phyloP scores from a whole-genome alignment of 2,888 invertebrate species.

The Drosophila macrospina region DNA sequence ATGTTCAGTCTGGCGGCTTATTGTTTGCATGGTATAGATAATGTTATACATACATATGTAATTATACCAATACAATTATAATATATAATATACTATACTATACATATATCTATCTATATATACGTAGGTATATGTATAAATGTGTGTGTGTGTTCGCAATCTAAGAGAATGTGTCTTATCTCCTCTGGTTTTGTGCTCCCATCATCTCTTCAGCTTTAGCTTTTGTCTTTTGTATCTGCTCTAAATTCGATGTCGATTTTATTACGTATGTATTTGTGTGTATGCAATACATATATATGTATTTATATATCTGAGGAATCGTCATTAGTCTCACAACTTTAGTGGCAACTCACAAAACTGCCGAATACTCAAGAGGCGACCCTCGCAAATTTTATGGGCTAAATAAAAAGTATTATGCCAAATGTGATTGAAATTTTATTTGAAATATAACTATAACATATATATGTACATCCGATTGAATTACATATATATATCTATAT shows the following conservation, averaged over 20 bases:
- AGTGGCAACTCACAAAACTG: conserved; percentile 25
- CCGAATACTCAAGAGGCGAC: conserved; percentile 43
- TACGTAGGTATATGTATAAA: background rate
- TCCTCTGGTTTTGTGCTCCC: conserved; percentile 23
- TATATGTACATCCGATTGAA: background rate
- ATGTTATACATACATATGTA: conserved; percentile 31
- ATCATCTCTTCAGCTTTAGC: conserved; percentile 8
- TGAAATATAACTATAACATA: background rate
- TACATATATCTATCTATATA: conserved; percentile 5
- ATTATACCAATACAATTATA: conserved; percentile 45
- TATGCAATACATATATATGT: conserved; percentile 3
- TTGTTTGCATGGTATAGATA: conserved; percentile 27
- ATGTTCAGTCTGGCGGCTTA: conserved; percentile 8
- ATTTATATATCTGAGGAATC: conserved; percentile 13
- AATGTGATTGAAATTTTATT: conserved; percentile 32
- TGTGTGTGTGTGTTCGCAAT: conserved; percentile 13
- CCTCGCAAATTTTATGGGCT: conserved; percentile 14
- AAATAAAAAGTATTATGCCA: conserved; percentile 39
- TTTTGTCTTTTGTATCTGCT: conserved; percentile 19
- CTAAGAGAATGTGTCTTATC: conserved; percentile 39
- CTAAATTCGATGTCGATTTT: background rate
- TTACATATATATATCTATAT: background rate
- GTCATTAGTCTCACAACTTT: conserved; percentile 12
- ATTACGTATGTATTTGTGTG: background rate
- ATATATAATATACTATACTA: conserved; percentile 21